These are phyloP conservation scores for Corvus hawaiiensis DNA, from an alignment of 2,113 vertebrate species.

Conservation along the genomic window DNA sequence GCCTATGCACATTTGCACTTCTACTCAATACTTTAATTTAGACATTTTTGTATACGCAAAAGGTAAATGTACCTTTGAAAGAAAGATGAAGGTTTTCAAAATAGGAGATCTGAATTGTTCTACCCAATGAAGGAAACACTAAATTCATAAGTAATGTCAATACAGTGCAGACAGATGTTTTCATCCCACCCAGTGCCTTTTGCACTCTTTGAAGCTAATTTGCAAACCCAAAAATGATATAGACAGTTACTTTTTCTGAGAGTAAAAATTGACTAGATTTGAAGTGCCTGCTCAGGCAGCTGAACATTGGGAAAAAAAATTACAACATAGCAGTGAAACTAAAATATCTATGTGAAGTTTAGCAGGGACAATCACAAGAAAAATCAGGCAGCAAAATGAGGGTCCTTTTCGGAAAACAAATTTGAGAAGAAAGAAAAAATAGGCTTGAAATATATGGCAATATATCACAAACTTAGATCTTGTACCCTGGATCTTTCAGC, in stretches of 20 bases:
- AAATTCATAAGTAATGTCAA: neutral
- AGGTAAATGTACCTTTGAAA: neutral
- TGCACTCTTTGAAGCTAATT: neutral
- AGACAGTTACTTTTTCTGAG: neutral
- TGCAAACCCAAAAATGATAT: neutral
- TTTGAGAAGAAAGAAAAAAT: neutral
- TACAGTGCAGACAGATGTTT: neutral
- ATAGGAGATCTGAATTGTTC: neutral
- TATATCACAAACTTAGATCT: neutral
- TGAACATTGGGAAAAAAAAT: neutral
- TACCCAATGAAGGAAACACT: neutral
- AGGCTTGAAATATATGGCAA: neutral
- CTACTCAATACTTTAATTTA: neutral
- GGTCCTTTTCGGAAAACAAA: neutral
- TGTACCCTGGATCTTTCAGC: neutral
- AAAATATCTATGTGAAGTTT: neutral
- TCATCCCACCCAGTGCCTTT: neutral
- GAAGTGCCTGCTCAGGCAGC: neutral
- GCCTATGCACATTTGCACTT: neutral
- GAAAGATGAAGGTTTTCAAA: neutral
- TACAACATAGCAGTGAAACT: neutral
- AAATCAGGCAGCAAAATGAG: neutral
- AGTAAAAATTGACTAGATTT: neutral
- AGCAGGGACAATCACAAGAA: neutral
- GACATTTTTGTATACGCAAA: neutral